Percentiles rank a stretch among this genome's conserved stretches.
Evolutionary conservation across 2,888 invertebrate species (phyloP).

Genomic region (Cataglyphis rosenhaueri): DNA sequence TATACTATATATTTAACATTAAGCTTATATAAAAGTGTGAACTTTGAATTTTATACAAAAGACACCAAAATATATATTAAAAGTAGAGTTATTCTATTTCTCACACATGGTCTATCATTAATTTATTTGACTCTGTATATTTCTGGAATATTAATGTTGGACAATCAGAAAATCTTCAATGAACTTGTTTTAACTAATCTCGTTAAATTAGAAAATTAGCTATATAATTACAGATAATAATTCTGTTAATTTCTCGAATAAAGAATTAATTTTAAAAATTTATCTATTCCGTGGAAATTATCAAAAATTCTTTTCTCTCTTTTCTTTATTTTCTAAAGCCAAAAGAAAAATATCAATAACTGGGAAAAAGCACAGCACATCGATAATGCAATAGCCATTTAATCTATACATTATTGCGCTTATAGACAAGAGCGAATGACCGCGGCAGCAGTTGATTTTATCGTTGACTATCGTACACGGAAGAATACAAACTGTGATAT

Average conservation of each 20-base stretch:
- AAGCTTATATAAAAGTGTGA: conserved; percentile 7
- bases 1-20: conserved; percentile 31
- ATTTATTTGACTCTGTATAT: background rate
- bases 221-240: background rate
- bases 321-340: background rate
- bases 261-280: background rate
- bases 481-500: conserved; percentile 28
- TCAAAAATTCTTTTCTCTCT: background rate
- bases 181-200: conserved; percentile 1
- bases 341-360: conserved; percentile 36
- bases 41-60: conserved; percentile 14
- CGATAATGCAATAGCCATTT: conserved; percentile 59
- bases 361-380: conserved; percentile 52
- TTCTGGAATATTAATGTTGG: background rate
- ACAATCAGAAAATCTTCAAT: background rate
- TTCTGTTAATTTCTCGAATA: background rate
- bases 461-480: conserved; percentile 53
- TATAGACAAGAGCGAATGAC: conserved; percentile 73
- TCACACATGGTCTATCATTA: background rate
- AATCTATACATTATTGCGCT: conserved; percentile 46
- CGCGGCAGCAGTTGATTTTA: conserved; percentile 69
- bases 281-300: background rate
- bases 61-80: background rate
- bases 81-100: background rate
- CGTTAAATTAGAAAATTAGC: background rate